Evolutionary conservation across 2,888 invertebrate species (phyloP).

Genomic region (Slavum lentiscoides): DNA sequence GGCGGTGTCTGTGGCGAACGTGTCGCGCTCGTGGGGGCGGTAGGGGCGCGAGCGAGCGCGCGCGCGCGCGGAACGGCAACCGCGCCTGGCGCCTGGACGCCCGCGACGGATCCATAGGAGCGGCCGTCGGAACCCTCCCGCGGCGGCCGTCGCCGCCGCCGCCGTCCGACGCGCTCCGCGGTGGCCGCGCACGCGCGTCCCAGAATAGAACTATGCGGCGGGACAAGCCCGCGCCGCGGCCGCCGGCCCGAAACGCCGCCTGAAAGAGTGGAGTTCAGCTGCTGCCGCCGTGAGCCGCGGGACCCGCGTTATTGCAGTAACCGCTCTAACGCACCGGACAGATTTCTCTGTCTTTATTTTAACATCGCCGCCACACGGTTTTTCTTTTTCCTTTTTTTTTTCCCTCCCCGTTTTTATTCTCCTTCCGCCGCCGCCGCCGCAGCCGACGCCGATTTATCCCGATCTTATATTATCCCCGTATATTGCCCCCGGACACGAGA

Average conservation of each 20-base stretch:
- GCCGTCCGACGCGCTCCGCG: constrained; percentile 7
- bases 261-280: constrained; percentile 48
- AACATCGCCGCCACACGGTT: constrained; percentile 36
- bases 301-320: constrained; percentile 49
- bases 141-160: constrained; percentile 21
- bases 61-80: constrained; percentile 33
- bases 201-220: constrained; percentile 48
- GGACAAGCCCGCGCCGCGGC: constrained; percentile 32
- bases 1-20: neutral
- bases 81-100: constrained; percentile 53
- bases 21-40: neutral
- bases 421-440: neutral
- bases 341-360: constrained; percentile 49
- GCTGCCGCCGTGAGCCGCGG: constrained; percentile 53
- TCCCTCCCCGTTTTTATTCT: constrained; percentile 33
- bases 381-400: constrained; percentile 36
- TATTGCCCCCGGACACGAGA: no score
- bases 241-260: constrained; percentile 48
- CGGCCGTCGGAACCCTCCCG: constrained; percentile 21
- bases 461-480: no score
- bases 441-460: no score
- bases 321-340: constrained; percentile 48
- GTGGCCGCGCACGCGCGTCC: constrained; percentile 50
- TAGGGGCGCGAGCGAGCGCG: neutral
- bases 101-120: constrained; percentile 52